Conservation (phyloP, 1,140 invertebrate species). For the Myzus persicae region DNA sequence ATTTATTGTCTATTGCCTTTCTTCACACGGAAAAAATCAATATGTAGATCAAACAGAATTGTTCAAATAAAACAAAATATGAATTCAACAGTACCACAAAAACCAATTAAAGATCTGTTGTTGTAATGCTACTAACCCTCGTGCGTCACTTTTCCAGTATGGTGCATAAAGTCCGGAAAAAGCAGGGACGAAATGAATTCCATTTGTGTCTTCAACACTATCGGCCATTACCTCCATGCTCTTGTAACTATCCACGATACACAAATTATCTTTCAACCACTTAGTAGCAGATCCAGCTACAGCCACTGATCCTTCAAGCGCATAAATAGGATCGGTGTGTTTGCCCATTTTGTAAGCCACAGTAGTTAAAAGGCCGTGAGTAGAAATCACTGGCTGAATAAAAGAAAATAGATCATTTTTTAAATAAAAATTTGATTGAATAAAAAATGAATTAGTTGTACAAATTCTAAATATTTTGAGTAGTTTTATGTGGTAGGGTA, state of each 20-base stretch:
- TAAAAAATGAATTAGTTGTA: not conserved
- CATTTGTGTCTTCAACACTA: conserved; percentile 72
- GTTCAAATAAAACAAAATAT: not conserved
- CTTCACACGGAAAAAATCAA: not conserved
- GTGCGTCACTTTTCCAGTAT: conserved; percentile 90
- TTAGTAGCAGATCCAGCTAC: conserved; percentile 82
- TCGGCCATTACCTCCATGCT: conserved; percentile 73
- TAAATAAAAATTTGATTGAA: not conserved
- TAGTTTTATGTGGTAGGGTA: not conserved
- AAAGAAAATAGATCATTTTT: conserved; percentile 50
- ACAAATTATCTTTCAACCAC: conserved; percentile 74
- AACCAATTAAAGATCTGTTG: not conserved
- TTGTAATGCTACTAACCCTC: conserved; percentile 71
- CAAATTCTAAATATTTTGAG: too few relatives aligned
- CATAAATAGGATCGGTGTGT: conserved; percentile 81
- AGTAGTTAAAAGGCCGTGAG: conserved; percentile 90
- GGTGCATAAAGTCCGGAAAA: conserved; percentile 95
- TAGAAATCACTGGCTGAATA: conserved; percentile 77
- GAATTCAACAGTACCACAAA: not conserved
- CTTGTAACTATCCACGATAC: conserved; percentile 67
- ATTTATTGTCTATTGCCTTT: not conserved
- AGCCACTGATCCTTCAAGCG: conserved; percentile 91
- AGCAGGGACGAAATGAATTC: conserved; percentile 93
- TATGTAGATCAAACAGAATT: not conserved
- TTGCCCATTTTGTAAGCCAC: conserved; percentile 91